phyloP scores from a whole-genome alignment of 1,140 invertebrate genomes.

The Pogonomyrmex californicus region DNA sequence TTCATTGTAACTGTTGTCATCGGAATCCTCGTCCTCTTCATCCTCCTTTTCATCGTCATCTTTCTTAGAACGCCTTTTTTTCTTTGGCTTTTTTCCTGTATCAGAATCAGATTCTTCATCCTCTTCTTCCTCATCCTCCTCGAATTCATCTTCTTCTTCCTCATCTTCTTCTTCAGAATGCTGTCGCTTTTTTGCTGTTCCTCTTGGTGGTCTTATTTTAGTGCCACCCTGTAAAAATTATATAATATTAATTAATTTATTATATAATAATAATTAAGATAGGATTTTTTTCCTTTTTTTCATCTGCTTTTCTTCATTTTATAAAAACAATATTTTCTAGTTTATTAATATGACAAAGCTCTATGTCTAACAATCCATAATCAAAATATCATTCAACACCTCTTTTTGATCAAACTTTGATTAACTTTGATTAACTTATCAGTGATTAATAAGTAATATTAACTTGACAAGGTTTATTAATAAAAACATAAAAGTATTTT shows the following conservation, averaged over 20 bases:
- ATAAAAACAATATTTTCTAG: not conserved
- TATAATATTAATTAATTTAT: too few relatives aligned
- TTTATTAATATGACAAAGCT: not conserved
- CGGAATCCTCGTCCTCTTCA: conserved; percentile 85
- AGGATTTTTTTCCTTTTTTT: not conserved
- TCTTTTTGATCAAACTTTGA: not conserved
- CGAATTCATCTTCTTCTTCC: conserved; percentile 85
- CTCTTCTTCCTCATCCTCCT: conserved; percentile 84
- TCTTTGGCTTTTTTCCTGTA: conserved; percentile 83
- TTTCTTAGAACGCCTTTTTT: conserved; percentile 83
- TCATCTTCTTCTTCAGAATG: conserved; percentile 85
- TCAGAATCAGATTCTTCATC: conserved; percentile 84
- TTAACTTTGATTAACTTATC: not conserved
- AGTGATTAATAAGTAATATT: too few relatives aligned
- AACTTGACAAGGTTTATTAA: too few relatives aligned
- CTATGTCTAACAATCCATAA: not conserved
- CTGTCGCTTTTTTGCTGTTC: conserved; percentile 83
- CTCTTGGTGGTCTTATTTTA: conserved; percentile 83
- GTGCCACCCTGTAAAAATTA: conserved; percentile 71
- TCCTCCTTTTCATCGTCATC: conserved; percentile 86
- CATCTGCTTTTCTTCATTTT: not conserved
- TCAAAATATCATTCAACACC: too few relatives aligned
- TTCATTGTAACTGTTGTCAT: conserved; percentile 85
- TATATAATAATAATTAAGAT: too few relatives aligned
- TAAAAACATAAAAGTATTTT: too few relatives aligned